Evolutionary conservation across 2,888 invertebrate genomes (phyloP), one percentile per base, ranked within the genome.

Genomic region (Polyploca ridens): DNA sequence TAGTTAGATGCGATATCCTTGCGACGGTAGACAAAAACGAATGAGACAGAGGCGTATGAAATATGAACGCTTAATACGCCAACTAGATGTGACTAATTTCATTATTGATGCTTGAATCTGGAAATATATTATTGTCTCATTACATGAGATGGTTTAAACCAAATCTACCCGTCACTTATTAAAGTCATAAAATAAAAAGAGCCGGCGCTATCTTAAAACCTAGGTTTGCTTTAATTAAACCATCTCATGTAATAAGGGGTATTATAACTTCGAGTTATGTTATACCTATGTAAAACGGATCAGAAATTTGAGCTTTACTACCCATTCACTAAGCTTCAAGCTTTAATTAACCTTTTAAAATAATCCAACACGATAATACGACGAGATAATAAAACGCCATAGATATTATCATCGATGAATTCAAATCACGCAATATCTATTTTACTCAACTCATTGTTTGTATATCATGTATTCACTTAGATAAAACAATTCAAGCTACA

Each of bases 31-130:
- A 61, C 61, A 44, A 44, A 54, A 54, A 54, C 54, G 44, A 27
- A 61, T 41, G 27, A 38, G 41, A 19, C 44, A 61, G 61, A 61
- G 61, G 44, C 33, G 61, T 41, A 41, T 61, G 60, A 60, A 11
- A 60, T 60, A 41, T 60, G 11, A 38, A 13, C 58, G 33, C 7
- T 58, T 14, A 33, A 16, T 14, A 58, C 33, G 58, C 33, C 33
- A 58, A 58, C 14, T 11, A 58, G 10, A 33, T n/a, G 27, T 58
- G 33, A 35, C 58, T 58, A 19, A 54, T 54, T 54, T 54, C 10
- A n/a, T 10, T 3, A 19, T 10, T 8, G 19, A 3, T 54, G n/a
- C 10, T 54, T 54, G 7, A 19, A 10, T 54, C n/a, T 44, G 5
- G 5, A 5, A 46, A 46, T 19, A 10, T 54, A 54, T 16, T 19